Conservation (phyloP, 2,113 vertebrate species). For the Neogale vison region DNA sequence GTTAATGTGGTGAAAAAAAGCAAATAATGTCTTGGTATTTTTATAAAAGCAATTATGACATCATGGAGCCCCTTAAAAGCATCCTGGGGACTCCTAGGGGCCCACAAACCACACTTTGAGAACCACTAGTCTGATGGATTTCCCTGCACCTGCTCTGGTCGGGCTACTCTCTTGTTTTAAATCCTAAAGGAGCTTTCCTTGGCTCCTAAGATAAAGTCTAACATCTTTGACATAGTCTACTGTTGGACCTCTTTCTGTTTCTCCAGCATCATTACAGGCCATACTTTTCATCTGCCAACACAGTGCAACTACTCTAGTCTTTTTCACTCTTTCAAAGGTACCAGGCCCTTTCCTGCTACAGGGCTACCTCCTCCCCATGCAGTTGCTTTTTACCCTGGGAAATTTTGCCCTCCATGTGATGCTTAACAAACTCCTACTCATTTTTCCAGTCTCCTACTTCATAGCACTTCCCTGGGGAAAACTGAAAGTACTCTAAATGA, state of each 20-base stretch:
- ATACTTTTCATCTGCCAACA: not conserved
- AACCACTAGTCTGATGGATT: not conserved
- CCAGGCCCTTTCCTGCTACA: not conserved
- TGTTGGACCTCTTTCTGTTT: not conserved
- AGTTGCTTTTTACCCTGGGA: not conserved
- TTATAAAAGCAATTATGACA: not conserved
- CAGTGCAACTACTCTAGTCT: not conserved
- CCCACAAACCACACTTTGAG: not conserved
- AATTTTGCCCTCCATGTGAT: not conserved
- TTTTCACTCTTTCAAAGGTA: not conserved
- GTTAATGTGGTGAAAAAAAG: not conserved
- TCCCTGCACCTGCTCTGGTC: not conserved
- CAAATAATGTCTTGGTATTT: not conserved
- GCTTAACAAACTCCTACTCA: not conserved
- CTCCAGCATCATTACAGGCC: not conserved
- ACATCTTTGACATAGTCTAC: not conserved
- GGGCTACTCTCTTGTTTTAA: not conserved
- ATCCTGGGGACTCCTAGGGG: not conserved
- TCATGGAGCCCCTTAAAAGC: not conserved
- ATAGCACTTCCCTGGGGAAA: not conserved
- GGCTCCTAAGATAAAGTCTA: not conserved
- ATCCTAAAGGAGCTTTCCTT: not conserved
- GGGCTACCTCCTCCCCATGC: not conserved
- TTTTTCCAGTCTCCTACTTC: not conserved
- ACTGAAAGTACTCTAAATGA: not conserved